A percentile compares a stretch with the other conserved stretches of the same genome.
Conservation (phyloP, 2,888 invertebrate genomes). For the Iphiclides podalirius region DNA sequence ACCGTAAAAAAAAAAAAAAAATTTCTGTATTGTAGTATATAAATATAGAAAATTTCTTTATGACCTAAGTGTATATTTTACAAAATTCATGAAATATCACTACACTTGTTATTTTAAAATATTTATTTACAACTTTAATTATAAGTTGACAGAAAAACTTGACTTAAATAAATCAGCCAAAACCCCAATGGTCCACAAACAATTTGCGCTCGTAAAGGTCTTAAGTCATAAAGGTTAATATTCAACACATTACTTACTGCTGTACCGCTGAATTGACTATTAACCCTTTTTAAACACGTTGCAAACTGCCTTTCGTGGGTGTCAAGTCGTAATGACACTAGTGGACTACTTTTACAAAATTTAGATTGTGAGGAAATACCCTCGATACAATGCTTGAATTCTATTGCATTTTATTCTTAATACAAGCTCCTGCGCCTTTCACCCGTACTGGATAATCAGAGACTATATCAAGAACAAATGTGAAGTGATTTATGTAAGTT, state of each 20-base stretch:
- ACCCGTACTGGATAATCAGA: too few relatives aligned
- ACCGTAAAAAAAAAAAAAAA: too few relatives aligned
- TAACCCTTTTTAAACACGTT: conserved; percentile 57
- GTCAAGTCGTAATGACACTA: conserved; percentile 57
- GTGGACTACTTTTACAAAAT: conserved; percentile 26
- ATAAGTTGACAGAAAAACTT: too few relatives aligned
- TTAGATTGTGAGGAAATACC: conserved; percentile 8
- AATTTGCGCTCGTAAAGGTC: background rate
- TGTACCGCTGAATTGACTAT: conserved; percentile 55
- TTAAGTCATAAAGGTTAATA: conserved; percentile 40
- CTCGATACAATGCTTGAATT: conserved; percentile 2
- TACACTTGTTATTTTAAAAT: too few relatives aligned
- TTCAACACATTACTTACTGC: conserved; percentile 65
- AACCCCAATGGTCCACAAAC: conserved; percentile 3
- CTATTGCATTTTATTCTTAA: background rate
- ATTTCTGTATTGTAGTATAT: too few relatives aligned
- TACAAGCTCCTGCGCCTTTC: too few relatives aligned
- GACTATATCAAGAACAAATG: too few relatives aligned
- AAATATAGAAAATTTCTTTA: too few relatives aligned
- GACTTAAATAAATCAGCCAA: background rate
- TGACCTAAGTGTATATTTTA: too few relatives aligned
- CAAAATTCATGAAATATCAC: too few relatives aligned
- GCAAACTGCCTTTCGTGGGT: conserved; percentile 61
- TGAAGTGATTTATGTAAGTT: too few relatives aligned
- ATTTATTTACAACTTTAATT: too few relatives aligned